A percentile compares a stretch with the other conserved stretches of the same genome.
phyloP scores from a whole-genome alignment of 2,113 vertebrate species.

The Phyllostomus discolor region DNA sequence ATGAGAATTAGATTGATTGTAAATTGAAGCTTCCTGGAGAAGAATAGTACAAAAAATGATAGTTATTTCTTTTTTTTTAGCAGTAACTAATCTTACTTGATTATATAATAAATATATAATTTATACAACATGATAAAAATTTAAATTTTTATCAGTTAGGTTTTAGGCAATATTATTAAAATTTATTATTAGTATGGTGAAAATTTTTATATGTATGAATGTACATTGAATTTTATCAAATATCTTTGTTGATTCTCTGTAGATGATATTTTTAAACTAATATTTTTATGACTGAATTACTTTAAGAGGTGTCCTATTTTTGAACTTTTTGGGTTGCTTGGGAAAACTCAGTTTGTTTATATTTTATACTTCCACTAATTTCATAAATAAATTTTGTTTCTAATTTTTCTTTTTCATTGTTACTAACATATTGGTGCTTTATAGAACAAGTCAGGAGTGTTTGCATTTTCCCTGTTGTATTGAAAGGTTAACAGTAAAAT shows the following conservation, averaged over 20 bases:
- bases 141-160: neutral
- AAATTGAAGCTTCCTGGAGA: neutral
- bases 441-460: neutral
- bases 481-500: neutral
- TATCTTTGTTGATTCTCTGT: neutral
- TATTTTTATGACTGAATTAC: neutral
- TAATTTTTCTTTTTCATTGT: neutral
- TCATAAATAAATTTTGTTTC: neutral
- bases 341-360: neutral
- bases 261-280: neutral
- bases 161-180: neutral
- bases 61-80: neutral
- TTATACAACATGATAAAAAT: neutral
- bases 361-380: neutral
- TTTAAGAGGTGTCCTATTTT: neutral
- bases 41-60: neutral
- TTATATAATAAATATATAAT: neutral
- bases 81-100: neutral
- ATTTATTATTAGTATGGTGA: neutral
- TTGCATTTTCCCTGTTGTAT: neutral
- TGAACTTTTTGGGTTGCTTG: neutral
- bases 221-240: neutral
- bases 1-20: neutral
- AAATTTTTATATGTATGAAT: neutral
- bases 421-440: neutral